Percentiles rank a stretch among this genome's conserved stretches.
These are phyloP conservation scores for Mesocentrotus franciscanus DNA, from an alignment of 53 echinoderm and acorn worm genomes.

Conservation along the genomic window DNA sequence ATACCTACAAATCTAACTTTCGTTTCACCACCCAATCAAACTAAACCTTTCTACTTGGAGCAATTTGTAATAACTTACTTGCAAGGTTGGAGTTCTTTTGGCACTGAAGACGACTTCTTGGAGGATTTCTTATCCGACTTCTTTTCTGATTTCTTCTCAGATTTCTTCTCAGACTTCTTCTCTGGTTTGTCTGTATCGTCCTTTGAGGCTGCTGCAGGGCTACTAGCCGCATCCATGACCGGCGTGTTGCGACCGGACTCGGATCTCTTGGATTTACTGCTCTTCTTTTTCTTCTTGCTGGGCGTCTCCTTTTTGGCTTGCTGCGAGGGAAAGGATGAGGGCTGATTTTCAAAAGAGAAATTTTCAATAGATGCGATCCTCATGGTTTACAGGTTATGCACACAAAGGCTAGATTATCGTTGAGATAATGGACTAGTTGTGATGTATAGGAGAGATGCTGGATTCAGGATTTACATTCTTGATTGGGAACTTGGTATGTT, in stretches of 20 bases:
- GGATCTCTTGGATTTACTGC: slow-evolving; percentile 62
- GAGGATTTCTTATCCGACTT: slow-evolving; percentile 79
- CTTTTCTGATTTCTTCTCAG: slow-evolving; percentile 78
- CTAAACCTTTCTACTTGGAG: neutral
- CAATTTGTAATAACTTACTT: slow-evolving; percentile 73
- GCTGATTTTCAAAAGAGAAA: neutral
- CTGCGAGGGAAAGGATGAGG: neutral
- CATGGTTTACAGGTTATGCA: neutral
- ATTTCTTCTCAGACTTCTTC: slow-evolving; percentile 75
- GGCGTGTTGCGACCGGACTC: slow-evolving; percentile 64
- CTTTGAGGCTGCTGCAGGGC: slow-evolving; percentile 61
- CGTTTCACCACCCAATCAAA: neutral
- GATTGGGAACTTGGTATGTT: neutral
- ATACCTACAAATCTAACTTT: too few species aligned
- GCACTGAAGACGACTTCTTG: slow-evolving; percentile 68
- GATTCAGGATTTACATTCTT: neutral
- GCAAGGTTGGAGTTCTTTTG: slow-evolving; percentile 85
- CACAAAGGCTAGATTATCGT: neutral
- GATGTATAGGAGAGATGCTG: neutral
- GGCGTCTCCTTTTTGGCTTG: slow-evolving; percentile 75
- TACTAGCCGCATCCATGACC: slow-evolving; percentile 58
- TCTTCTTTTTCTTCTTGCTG: slow-evolving; percentile 81
- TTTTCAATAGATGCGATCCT: neutral
- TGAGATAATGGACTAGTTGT: neutral
- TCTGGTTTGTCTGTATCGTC: slow-evolving; percentile 80